Evolutionary conservation across 1,140 invertebrate genomes (phyloP), one percentile per base, ranked within the genome.

Genomic region (Holcopasites calliopsidis): DNA sequence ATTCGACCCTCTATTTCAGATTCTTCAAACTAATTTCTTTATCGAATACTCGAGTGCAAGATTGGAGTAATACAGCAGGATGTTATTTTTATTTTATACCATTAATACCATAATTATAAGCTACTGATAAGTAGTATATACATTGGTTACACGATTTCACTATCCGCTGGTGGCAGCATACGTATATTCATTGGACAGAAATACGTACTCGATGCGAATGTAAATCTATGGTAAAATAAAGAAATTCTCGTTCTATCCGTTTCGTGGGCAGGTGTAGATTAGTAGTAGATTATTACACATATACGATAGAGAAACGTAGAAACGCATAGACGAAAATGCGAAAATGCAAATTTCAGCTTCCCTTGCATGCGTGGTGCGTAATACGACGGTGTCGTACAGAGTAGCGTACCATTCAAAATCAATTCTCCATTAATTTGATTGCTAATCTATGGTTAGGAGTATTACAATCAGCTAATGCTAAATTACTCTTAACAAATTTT

Each of bases 121-220:
- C n/a, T n/a, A n/a, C n/a, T n/a, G n/a, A n/a, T n/a, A n/a, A n/a
- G n/a, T n/a, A n/a, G n/a, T n/a, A n/a, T n/a, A n/a, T n/a, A n/a
- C 40, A 49, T 28, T 50, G 62, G 38, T 50, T 42, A 52, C 38
- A 57, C 42, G 55, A 44, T 70, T 79, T 70, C 44, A 28, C 6
- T 62, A 64, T 66, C 84, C 80, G 79, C 71, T 90, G 89, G 89
- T 90, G 88, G 89, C 89, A 90, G 88, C 89, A 88, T 52, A 69
- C 75, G 68, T 65, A 50, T 38, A 16, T 16, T 18, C 58, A 44
- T 21, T n/a, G 60, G 42, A 35, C 65, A 28, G 13, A 61, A 42
- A 42, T 74, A 62, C 31, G 44, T 68, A 52, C 69, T 54, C 44
- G 23, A 2, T 2, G 47, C 1, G 8, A 31, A 23, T 58, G n/a